Evolutionary conservation across 2,113 vertebrate species (phyloP).

Genomic region (Felis chaus): DNA sequence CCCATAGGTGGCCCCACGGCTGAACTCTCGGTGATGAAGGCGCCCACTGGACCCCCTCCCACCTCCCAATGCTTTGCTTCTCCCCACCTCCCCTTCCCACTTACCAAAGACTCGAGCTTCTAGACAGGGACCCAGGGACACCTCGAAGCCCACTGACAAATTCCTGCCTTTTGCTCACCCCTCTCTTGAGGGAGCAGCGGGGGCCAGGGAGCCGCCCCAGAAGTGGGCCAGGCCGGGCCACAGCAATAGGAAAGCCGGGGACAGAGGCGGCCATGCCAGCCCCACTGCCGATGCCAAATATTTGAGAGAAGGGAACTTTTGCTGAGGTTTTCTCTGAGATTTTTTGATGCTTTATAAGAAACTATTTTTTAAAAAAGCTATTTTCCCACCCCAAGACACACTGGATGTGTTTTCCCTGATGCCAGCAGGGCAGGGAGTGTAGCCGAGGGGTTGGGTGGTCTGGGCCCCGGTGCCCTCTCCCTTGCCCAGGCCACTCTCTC

Average conservation of each 20-base stretch:
- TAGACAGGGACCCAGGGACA: constrained; percentile 79
- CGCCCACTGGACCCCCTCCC: background rate
- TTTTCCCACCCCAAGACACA: constrained; percentile 65
- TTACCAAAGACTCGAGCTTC: constrained; percentile 91
- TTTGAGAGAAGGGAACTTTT: constrained; percentile 73
- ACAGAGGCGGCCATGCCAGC: constrained; percentile 33
- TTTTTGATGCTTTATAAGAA: constrained; percentile 76
- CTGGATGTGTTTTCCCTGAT: constrained; percentile 74
- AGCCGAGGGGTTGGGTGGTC: background rate
- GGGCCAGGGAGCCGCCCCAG: constrained; percentile 41
- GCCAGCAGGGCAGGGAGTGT: constrained; percentile 42
- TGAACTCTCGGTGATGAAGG: constrained; percentile 97
- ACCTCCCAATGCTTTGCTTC: constrained; percentile 66
- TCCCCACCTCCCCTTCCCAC: constrained; percentile 72
- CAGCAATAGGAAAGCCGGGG: constrained; percentile 74
- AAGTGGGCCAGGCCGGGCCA: constrained; percentile 72
- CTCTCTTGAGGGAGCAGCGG: background rate
- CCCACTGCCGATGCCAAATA: constrained; percentile 72
- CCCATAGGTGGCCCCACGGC: constrained; percentile 93
- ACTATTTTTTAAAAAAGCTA: constrained; percentile 70
- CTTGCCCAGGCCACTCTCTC: constrained; percentile 29
- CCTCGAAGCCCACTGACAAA: constrained; percentile 50
- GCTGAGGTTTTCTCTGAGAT: constrained; percentile 72
- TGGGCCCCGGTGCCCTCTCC: constrained; percentile 35
- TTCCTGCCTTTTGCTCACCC: constrained; percentile 12